Base-by-base conservation (phyloP, 2,797 vertebrate species). In the Melanotaenia maccullochi region DNA sequence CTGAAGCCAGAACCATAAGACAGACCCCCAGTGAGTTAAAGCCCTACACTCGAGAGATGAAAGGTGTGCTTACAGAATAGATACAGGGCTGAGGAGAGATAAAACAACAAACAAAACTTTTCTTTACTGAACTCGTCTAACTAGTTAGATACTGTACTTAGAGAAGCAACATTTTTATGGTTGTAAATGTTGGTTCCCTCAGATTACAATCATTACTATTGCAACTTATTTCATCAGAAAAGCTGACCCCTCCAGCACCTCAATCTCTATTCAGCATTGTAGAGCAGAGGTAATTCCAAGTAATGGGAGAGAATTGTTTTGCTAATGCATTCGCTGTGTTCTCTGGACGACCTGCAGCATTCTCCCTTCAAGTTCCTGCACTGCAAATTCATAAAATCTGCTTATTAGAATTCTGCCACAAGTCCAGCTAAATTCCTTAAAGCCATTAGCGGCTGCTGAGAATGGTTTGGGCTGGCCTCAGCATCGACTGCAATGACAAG, bases 361-460 rank as follows among this genome's bases (percentile, higher is more conserved):
- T 76, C 71, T 64, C 60, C 65, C 54, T 57, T 56, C 72, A 64
- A 12, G 13, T 63, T 58, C 54, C 52, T 9, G 18, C 78, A 61
- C 76, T 83, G 75, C 71, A 85, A 71, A 87, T 88, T 89, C 75
- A 82, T 86, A 77, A 86, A 89, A 91, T 91, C 69, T 83, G 83
- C 87, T 90, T 80, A 92, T 92, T 91, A 92, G 76, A 82, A 86
- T 92, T 85, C 85, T 75, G 78, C 87, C 83, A 86, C 70, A 71
- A 87, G 83, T 83, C 81, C 49, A 35, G 49, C 76, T 87, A 85
- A 74, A 91, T 90, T 93, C 86, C 90, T 91, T 87, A 62, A 88
- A 89, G 85, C 89, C 85, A 93, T 93, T 93, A 91, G 89, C n/a
- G 72, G 85, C 75, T 79, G 85, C 75, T 82, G 81, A 79, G 84